A percentile compares a stretch with the other conserved stretches of the same genome.
Evolutionary conservation across 1,140 invertebrate genomes (phyloP).

Genomic region (Rhopalosiphum maidis): DNA sequence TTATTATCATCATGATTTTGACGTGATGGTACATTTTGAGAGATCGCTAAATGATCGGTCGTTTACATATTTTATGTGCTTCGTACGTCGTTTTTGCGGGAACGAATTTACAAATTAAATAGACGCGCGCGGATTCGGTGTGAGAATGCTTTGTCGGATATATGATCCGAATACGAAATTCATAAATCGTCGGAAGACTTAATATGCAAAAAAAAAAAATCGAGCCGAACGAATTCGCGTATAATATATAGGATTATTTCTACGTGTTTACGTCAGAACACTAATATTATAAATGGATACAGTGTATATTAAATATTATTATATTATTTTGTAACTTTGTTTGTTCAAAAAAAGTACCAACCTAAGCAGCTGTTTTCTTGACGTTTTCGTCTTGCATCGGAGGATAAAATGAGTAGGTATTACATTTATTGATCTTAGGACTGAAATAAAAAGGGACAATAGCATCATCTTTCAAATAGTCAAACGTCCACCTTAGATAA

Average conservation of each 20-base stretch:
- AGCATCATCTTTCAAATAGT: background rate
- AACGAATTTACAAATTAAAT: background rate
- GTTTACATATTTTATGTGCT: background rate
- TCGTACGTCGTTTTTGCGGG: background rate
- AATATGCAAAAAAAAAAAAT: background rate
- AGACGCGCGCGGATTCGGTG: background rate
- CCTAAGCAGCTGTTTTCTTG: background rate
- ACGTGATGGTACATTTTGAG: background rate
- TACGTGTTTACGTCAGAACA: background rate
- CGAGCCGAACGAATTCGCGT: background rate
- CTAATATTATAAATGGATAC: background rate
- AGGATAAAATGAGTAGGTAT: background rate
- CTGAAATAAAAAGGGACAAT: background rate
- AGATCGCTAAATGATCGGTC: background rate
- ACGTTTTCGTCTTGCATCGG: background rate
- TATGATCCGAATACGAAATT: background rate
- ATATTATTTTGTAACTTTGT: background rate
- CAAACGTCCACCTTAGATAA: background rate
- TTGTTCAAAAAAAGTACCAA: background rate
- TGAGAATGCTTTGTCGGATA: background rate
- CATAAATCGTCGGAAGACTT: background rate
- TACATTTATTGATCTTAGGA: background rate
- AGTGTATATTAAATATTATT: background rate
- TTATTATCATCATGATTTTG: background rate
- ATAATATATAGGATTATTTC: background rate